Conservation (phyloP, 53 echinoderm and acorn worm species). For the Pentamera pediparva region DNA sequence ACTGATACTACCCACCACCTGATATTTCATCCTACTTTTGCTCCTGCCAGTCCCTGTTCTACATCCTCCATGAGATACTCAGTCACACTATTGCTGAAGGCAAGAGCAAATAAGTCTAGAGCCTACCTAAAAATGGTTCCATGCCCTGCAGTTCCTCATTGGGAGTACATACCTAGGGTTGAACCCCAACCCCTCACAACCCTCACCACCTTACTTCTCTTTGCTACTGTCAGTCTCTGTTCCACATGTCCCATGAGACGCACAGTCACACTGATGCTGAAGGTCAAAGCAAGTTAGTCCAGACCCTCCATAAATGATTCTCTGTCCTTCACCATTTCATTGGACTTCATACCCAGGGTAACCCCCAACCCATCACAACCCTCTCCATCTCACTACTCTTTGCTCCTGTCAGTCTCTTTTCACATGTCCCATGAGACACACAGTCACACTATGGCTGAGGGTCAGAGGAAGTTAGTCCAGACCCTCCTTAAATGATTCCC, state of each 20-base stretch:
- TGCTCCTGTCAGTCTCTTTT: slow-evolving; percentile 45
- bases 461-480: slow-evolving; percentile 76
- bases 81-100: slow-evolving; percentile 88
- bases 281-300: slow-evolving; percentile 85
- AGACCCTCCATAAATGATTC: slow-evolving; percentile 66
- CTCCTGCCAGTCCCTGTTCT: no score
- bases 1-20: no score
- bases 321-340: slow-evolving; percentile 65
- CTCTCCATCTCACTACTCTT: no score
- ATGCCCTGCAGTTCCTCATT: slow-evolving; percentile 62
- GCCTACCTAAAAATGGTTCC: slow-evolving; percentile 55
- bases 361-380: no score
- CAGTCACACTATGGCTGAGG: slow-evolving; percentile 84
- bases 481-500: slow-evolving; percentile 69
- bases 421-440: slow-evolving; percentile 92
- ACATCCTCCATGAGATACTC: no score
- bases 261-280: slow-evolving; percentile 95
- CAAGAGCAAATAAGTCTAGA: slow-evolving; percentile 71
- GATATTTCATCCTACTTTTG: slow-evolving; percentile 32
- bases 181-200: no score
- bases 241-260: slow-evolving; percentile 96
- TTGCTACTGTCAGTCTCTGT: slow-evolving; percentile 61
- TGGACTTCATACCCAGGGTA: slow-evolving; percentile 48
- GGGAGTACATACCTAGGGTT: slow-evolving; percentile 62
- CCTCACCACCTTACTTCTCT: no score